Percentiles rank a stretch among this genome's conserved stretches.
Evolutionary conservation across 2,888 invertebrate genomes (phyloP).

Genomic region (Lasiommata megera): DNA sequence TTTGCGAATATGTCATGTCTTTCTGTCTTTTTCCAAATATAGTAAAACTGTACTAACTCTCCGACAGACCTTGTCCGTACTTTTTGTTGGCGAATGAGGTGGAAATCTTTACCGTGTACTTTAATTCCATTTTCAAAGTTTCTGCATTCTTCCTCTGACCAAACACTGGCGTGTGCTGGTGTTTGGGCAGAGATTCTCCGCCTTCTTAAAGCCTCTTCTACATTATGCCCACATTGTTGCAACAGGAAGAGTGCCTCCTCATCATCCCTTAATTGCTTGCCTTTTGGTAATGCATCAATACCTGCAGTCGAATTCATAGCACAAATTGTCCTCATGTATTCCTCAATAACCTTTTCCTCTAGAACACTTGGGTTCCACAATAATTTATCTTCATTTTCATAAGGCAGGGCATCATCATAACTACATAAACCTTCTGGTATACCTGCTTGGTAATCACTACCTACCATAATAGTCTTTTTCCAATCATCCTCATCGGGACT

Average conservation of each 20-base stretch:
- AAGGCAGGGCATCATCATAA: conserved; percentile 96
- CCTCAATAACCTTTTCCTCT: conserved; percentile 87
- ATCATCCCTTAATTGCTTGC: conserved; percentile 91
- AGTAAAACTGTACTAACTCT: conserved; percentile 97
- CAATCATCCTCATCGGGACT: conserved; percentile 93
- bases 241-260: conserved; percentile 94
- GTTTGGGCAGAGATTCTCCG: conserved; percentile 87
- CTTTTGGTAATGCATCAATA: conserved; percentile 83
- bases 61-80: conserved; percentile 97
- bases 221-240: conserved; percentile 96
- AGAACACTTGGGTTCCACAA: conserved; percentile 94
- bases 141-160: conserved; percentile 98
- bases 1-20: conserved; percentile 96
- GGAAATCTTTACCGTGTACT: conserved; percentile 97
- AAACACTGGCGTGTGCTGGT: conserved; percentile 88
- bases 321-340: conserved; percentile 86
- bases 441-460: conserved; percentile 94
- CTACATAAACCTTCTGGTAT: conserved; percentile 95
- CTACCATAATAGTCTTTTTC: conserved; percentile 98
- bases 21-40: conserved; percentile 99
- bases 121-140: conserved; percentile 98
- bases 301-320: conserved; percentile 70
- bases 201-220: conserved; percentile 94
- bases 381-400: conserved; percentile 97
- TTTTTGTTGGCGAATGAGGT: conserved; percentile 95